Base-by-base conservation (phyloP, 2,113 vertebrate genomes). In the Daubentonia madagascariensis region DNA sequence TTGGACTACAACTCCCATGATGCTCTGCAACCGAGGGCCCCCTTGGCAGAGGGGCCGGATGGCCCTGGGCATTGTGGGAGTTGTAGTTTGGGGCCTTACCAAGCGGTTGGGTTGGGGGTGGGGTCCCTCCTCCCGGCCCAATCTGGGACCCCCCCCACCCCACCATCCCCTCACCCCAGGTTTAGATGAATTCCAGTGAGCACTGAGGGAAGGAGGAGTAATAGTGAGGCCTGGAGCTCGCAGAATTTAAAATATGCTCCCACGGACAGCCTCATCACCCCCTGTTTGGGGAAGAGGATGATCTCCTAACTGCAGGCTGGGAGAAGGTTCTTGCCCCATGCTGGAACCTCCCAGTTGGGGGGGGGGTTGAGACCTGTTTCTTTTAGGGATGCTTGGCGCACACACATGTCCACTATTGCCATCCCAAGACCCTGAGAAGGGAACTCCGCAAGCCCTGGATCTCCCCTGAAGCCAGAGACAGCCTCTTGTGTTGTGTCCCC, bases 71-170 rank as follows among this genome's bases (percentile, higher is more conserved):
- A 95, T 98, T 97, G 59, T 97, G 98, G 98, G 97, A 97, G 80
- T 96, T 97, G 97, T 97, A 97, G 98, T 98, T 97, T 93, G 17
- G 3, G 61, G 91, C 79, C 86, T 93, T 96, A 89, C 97, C 93
- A 97, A 96, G 96, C 97, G 96, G 61, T 87, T 93, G 91, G 79
- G 84, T 92, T 96, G 98, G 98, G 98, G 97, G 98, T 98, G 98
- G 96, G 98, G 98, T 97, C 95, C 72, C 87, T 85, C n/a, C 78
- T 96, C 65, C 85, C 8, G 7, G 75, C 84, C 89, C 68, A 87
- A 96, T 1, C 94, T 94, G 89, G 94, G 97, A 88, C 50, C 28
- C 59, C 88, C 11, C 57, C 30, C 73, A 11, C 8, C 65, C 40
- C 67, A 37, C 52, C 61, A 80, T 75, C 83, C 68, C 63, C 35